Conservation (phyloP, 2,113 vertebrate species). For the Oriolus oriolus region DNA sequence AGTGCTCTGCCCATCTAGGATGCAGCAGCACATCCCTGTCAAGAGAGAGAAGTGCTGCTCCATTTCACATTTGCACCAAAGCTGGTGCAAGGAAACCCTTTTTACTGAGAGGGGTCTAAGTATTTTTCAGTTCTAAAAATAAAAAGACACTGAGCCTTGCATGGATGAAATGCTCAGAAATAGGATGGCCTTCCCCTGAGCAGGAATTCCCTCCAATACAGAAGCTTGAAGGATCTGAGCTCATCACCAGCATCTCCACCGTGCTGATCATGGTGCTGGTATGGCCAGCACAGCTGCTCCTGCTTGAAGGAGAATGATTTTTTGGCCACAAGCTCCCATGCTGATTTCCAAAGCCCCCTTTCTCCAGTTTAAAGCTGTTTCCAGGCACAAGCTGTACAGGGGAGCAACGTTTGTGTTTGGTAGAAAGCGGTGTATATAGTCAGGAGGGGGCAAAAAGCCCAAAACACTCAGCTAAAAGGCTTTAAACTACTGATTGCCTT, state of each 20-base stretch:
- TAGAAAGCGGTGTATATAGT: accelerated
- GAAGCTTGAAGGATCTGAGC: not conserved
- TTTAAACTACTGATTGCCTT: not conserved
- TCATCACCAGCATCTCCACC: not conserved
- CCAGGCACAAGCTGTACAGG: not conserved
- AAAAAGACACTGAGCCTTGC: not conserved
- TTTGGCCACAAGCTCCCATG: not conserved
- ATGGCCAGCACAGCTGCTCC: not conserved
- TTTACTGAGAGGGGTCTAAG: not conserved
- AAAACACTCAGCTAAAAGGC: not conserved
- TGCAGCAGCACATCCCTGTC: no score
- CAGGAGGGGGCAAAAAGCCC: not conserved
- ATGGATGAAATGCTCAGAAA: not conserved
- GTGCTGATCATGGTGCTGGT: accelerated
- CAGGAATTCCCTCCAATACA: not conserved
- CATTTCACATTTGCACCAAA: not conserved
- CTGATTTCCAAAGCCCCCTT: not conserved
- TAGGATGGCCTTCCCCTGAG: not conserved
- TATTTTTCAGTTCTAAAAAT: not conserved
- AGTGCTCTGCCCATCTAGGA: not conserved
- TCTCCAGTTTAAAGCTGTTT: not conserved
- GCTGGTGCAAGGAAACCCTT: not conserved
- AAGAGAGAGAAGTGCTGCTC: not conserved
- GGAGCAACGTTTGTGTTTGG: not conserved
- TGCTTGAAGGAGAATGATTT: not conserved